phyloP scores from a whole-genome alignment of 1,140 invertebrate genomes.

The Pectinophora gossypiella region DNA sequence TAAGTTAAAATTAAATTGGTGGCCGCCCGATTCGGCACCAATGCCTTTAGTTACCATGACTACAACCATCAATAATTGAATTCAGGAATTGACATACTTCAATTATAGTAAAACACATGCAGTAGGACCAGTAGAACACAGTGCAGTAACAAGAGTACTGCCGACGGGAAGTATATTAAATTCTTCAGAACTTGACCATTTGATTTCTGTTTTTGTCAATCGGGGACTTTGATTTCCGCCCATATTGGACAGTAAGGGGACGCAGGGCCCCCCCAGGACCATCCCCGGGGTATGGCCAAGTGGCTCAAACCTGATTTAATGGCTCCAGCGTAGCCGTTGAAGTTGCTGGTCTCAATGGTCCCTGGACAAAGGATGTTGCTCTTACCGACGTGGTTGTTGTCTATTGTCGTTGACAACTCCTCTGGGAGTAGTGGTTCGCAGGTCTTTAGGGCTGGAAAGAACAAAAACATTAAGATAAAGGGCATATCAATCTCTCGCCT shows the following conservation, averaged over 20 bases:
- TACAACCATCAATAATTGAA: background rate
- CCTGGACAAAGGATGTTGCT: conserved; percentile 49
- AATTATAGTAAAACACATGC: background rate
- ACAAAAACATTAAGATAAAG: too few species aligned
- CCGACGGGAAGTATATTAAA: conserved; percentile 24
- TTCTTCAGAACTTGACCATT: conserved; percentile 19
- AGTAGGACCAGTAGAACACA: conserved; percentile 31
- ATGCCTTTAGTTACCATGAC: too few species aligned
- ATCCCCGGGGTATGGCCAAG: conserved; percentile 87
- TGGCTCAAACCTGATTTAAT: conserved; percentile 82
- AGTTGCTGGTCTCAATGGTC: conserved; percentile 32
- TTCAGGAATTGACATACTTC: background rate
- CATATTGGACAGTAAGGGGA: conserved; percentile 85
- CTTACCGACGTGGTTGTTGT: conserved; percentile 32
- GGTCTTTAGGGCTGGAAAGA: conserved; percentile 42
- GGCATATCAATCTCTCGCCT: too few species aligned
- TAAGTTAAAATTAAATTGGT: background rate
- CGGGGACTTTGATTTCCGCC: conserved; percentile 73
- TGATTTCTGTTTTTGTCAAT: conserved; percentile 42
- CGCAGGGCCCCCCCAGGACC: conserved; percentile 86
- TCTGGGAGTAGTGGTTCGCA: conserved; percentile 52
- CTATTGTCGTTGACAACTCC: conserved; percentile 44
- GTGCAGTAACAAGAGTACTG: conserved; percentile 29
- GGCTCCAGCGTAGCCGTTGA: conserved; percentile 77
- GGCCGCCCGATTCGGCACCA: too few species aligned